Evolutionary conservation across 1,140 invertebrate species (phyloP).

Genomic region (Colletes gigas): DNA sequence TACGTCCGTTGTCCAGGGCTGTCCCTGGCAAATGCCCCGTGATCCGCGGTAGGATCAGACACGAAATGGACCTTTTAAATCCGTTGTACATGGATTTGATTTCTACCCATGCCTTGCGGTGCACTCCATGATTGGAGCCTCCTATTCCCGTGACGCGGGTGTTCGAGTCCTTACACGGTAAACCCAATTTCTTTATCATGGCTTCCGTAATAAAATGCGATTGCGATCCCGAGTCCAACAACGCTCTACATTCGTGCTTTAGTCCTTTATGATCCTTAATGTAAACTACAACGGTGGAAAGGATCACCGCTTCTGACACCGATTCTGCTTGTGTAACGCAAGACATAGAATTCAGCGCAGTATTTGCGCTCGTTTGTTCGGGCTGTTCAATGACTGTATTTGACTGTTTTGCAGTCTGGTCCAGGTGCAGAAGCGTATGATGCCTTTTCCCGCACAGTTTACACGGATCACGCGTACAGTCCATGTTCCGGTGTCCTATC

Average conservation of each 20-base stretch:
- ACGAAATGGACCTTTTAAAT: no score
- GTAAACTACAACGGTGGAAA: background rate
- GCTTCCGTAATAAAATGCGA: constrained; percentile 2
- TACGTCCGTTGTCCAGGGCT: no score
- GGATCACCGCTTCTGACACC: background rate
- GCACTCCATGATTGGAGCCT: no score
- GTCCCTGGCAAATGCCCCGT: no score
- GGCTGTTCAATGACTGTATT: no score
- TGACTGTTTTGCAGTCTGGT: no score
- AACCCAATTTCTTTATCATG: background rate
- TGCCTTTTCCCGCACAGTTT: background rate
- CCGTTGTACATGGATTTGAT: no score
- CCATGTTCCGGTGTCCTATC: background rate
- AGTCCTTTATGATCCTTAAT: background rate
- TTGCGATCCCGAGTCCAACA: background rate
- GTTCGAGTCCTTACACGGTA: background rate
- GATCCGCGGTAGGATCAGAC: no score
- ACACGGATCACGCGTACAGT: background rate
- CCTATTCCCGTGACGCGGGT: no score
- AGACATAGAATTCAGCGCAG: background rate
- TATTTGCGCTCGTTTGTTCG: background rate
- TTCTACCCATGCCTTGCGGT: no score
- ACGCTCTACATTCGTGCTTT: background rate
- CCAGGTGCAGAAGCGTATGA: background rate
- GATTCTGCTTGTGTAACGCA: no score